Percentiles rank a stretch among this genome's conserved stretches.
phyloP scores from a whole-genome alignment of 2,888 invertebrate genomes.

The Pseudococcus jackbeardsleyi region DNA sequence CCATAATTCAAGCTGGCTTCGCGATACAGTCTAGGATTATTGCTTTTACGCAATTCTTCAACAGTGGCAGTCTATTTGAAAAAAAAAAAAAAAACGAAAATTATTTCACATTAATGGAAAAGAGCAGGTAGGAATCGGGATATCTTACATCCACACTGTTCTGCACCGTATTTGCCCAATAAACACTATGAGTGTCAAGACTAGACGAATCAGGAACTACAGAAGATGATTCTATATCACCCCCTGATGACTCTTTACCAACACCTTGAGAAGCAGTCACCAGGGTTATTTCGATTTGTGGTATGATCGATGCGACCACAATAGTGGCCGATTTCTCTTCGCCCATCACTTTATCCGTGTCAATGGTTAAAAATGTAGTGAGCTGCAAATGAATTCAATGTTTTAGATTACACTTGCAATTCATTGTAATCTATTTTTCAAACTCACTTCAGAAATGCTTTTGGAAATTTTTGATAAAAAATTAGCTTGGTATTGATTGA shows the following conservation, averaged over 20 bases:
- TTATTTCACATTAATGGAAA: neutral
- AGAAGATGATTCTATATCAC: constrained; percentile 75
- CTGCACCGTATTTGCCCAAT: constrained; percentile 67
- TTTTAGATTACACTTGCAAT: no score
- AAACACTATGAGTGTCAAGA: constrained; percentile 73
- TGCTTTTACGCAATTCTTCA: constrained; percentile 49
- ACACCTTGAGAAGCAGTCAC: constrained; percentile 84
- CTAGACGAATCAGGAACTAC: constrained; percentile 88
- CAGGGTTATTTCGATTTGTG: constrained; percentile 88
- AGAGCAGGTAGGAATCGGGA: neutral
- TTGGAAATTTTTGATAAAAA: constrained; percentile 89
- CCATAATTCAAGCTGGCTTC: constrained; percentile 22
- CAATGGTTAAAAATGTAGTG: constrained; percentile 83
- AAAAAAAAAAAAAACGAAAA: neutral
- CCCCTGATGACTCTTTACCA: constrained; percentile 87
- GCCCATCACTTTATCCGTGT: constrained; percentile 74
- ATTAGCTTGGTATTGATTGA: constrained; percentile 94
- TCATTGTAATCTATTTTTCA: neutral
- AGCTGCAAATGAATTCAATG: constrained; percentile 69
- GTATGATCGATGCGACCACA: constrained; percentile 83
- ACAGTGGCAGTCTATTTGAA: neutral
- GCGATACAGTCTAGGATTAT: constrained; percentile 28
- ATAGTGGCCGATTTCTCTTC: constrained; percentile 71
- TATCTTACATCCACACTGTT: constrained; percentile 67
- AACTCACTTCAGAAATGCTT: constrained; percentile 77